phyloP scores from a whole-genome alignment of 2,113 vertebrate genomes.

The Chloroceryle aenea region DNA sequence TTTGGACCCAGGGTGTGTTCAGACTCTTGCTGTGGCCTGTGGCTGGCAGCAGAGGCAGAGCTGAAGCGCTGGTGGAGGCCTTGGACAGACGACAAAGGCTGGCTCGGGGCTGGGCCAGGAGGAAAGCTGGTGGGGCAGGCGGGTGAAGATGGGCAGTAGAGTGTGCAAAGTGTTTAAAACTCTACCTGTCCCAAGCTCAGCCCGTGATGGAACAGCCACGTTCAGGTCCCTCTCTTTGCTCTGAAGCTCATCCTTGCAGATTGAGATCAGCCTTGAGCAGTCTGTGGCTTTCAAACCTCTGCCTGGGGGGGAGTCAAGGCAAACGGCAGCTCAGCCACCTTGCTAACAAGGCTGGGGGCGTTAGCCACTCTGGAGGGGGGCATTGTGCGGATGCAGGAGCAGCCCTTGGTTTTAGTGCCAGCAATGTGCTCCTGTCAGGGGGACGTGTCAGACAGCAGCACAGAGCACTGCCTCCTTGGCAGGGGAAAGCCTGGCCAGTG shows the following conservation, averaged over 20 bases:
- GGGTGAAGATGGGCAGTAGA: not conserved
- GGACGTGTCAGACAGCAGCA: not conserved
- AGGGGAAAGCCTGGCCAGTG: not conserved
- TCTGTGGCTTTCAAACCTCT: not conserved
- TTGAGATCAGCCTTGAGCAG: not conserved
- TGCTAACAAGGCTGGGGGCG: not conserved
- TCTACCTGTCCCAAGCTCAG: not conserved
- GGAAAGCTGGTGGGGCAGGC: not conserved
- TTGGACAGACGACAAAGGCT: not conserved
- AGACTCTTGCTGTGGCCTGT: rapidly evolving
- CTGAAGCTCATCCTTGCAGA: not conserved
- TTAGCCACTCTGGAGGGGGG: not conserved
- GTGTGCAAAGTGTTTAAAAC: not conserved
- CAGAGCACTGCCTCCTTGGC: not conserved
- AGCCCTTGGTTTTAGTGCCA: not conserved
- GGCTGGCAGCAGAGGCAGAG: not conserved
- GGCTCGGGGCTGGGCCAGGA: not conserved
- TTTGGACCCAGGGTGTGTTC: too few species aligned
- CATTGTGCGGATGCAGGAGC: not conserved
- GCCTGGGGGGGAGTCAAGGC: not conserved
- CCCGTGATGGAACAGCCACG: not conserved
- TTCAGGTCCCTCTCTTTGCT: not conserved
- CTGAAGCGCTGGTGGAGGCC: not conserved
- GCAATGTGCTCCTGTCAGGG: rapidly evolving
- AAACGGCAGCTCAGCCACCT: not conserved